phyloP scores from a whole-genome alignment of 2,113 vertebrate species.

The Limnothrissa miodon region DNA sequence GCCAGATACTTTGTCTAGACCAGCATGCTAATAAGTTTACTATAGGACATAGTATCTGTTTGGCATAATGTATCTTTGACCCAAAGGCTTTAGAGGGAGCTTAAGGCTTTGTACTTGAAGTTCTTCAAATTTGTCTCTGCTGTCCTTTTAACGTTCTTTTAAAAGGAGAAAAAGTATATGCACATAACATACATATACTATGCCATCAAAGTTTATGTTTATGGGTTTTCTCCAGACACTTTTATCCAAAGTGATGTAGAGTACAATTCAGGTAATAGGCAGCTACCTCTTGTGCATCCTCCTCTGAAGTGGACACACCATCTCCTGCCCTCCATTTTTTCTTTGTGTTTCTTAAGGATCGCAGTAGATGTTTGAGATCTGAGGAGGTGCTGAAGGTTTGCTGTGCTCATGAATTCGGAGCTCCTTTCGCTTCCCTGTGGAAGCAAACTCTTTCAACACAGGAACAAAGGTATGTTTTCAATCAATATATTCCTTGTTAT shows the following conservation, averaged over 20 bases:
- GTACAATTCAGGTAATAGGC: no score
- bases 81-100: background rate
- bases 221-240: no score
- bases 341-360: background rate
- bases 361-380: background rate
- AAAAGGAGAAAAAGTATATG: background rate
- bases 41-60: background rate
- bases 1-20: background rate
- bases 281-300: background rate
- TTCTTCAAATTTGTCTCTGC: background rate
- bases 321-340: background rate
- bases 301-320: no score
- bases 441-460: conserved; percentile 53
- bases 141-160: background rate
- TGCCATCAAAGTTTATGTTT: no score
- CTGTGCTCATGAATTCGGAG: background rate
- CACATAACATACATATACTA: background rate
- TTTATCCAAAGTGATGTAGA: no score
- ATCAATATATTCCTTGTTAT: conserved; percentile 57
- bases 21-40: background rate
- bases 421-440: conserved; percentile 36
- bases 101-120: background rate
- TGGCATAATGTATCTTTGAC: background rate
- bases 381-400: background rate
- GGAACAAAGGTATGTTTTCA: conserved; percentile 58